Base-by-base conservation (phyloP, 2,797 vertebrate species). In the Catharus ustulatus region DNA sequence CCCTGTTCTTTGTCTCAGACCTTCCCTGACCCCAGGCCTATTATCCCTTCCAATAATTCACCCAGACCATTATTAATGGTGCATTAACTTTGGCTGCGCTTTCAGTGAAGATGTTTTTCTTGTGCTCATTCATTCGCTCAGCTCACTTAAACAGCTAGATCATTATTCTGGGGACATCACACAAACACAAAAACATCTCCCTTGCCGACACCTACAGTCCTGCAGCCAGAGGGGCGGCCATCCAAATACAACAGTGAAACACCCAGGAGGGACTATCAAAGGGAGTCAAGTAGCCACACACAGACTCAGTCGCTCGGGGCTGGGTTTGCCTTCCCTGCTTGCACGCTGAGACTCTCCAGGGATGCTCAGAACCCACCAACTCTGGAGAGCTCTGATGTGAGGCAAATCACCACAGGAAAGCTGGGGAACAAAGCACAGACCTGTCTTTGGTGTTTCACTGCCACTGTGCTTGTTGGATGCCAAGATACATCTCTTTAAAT, bases 31-130 rank as follows among this genome's bases (percentile, higher is more conserved):
- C 96, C 93, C 95, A 69, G 58, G 87, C 96, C 96, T 95, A 89
- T 96, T 93, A 94, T 96, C 93, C 95, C 71, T 88, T 80, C 89
- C 88, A 96, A 94, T 97, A 97, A 97, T 97, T 97, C 95, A 97
- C 95, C 87, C 72, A 15, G 84, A 83, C 97, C 94, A 92, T 98
- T 98, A 98, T 97, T 98, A 98, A 98, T 97, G 97, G 97, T 82
- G 96, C 97, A 97, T 98, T 98, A 98, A 97, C 95, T 97, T 86
- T 63, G 96, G 94, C 96, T 58, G 54, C 13, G 95, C 97, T 97
- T 97, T 97, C 95, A 97, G 97, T 94, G 64, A 96, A 97, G 96
- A 97, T 95, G 85, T 96, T 97, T 95, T 97, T 93, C 94, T 94
- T 84, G 59, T 72, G 77, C 66, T 95, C 84, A 90, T 97, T 96